Base-by-base conservation (phyloP, 1,140 invertebrate genomes). In the Uloborus diversus region DNA sequence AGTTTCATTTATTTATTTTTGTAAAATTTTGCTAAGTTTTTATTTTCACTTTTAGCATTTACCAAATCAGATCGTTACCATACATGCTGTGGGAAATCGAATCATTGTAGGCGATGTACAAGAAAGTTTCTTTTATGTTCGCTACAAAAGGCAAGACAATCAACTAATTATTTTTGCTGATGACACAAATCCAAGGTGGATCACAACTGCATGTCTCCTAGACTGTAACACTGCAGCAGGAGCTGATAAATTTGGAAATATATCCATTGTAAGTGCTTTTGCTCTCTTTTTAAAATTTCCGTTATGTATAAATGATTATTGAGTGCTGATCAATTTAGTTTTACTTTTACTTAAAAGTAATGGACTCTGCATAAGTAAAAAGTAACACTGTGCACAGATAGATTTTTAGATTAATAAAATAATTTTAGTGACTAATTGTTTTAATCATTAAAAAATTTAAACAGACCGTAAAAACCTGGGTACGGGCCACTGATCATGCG, bases 171-270 rank as follows among this genome's bases (percentile, higher is more conserved):
- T 99, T 51, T 99, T 99, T 88, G 96, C 97, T 4, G 98, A 99
- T 87, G 98, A 99, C 84, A 98, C 96, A 0, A 94, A 95, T 88
- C 98, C 98, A 0, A 89, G 97, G 62, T 99, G 96, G 94, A 92
- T 99, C 1, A 99, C 97, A 0, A 92, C 93, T 33, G 76, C 76
- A 0, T 93, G 92, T 83, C 89, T 99, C n/a, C 87, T 99, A 17
- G 98, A 99, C 88, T 99, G 98, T 84, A 95, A 98, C 84, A 99
- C 98, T 3, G 92, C 99, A 27, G 97, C 96, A 0, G 92, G 94
- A 37, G 95, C 95, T 3, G 98, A 99, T 86, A 99, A 99, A 87
- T 99, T 99, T 90, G 98, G 98, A n/a, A 99, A 99, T 85, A 90
- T 99, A 81, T 91, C 93, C 70, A 91, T 99, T 80, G 93, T 98